Conservation (phyloP, 2,888 invertebrate genomes). For the Pristionchus entomophagus region DNA sequence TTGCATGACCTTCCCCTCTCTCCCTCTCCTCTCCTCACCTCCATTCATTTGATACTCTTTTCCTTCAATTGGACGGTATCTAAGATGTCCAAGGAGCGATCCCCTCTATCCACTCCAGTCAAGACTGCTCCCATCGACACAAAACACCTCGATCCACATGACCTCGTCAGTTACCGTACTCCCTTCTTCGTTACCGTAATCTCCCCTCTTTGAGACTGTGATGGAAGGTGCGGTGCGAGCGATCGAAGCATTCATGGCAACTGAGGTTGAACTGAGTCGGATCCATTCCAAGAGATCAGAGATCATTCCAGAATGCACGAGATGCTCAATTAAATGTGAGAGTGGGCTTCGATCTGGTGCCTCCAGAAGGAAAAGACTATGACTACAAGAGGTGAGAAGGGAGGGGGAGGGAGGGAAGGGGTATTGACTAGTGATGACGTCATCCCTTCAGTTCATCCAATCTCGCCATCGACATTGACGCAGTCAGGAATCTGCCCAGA, state of each 20-base stretch:
- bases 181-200: neutral
- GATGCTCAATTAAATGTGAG: neutral
- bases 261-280: neutral
- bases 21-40: neutral
- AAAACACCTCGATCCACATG: neutral
- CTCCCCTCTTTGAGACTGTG: neutral
- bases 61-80: constrained; percentile 1
- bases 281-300: neutral
- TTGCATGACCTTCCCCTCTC: neutral
- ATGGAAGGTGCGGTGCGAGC: neutral
- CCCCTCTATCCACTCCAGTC: neutral
- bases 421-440: neutral
- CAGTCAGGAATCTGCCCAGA: neutral
- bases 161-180: neutral
- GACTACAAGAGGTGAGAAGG: constrained; percentile 4
- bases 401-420: neutral
- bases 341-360: constrained; percentile 5
- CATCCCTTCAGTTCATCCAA: neutral
- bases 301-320: constrained; percentile 3
- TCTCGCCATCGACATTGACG: neutral
- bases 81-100: neutral
- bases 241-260: neutral
- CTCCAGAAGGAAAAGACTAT: constrained; percentile 13
- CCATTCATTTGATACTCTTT: neutral
- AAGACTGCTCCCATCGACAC: neutral